Evolutionary conservation across 2,888 invertebrate species (phyloP).

Genomic region (Chloroclystis v-ata): DNA sequence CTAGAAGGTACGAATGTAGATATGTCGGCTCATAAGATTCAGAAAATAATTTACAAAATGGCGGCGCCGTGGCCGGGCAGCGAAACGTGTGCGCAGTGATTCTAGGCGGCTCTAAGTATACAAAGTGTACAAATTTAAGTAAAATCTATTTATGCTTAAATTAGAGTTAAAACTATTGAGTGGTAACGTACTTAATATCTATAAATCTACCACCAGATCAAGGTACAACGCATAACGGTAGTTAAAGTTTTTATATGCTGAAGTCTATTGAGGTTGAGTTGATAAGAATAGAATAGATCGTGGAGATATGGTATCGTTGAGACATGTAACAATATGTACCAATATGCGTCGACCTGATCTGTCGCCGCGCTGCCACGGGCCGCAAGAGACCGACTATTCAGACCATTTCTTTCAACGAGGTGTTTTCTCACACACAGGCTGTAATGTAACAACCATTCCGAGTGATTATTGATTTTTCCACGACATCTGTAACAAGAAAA

Average conservation of each 20-base stretch:
- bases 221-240: too few relatives aligned
- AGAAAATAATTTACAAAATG: constrained; percentile 14
- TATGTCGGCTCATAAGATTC: constrained; percentile 24
- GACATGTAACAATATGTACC: too few relatives aligned
- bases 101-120: constrained; percentile 24
- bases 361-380: constrained; percentile 25
- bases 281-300: too few relatives aligned
- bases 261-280: too few relatives aligned
- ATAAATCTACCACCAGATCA: constrained; percentile 10
- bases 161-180: constrained; percentile 20
- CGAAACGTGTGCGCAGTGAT: constrained; percentile 16
- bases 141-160: constrained; percentile 13
- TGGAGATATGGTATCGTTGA: too few relatives aligned
- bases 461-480: constrained; percentile 9
- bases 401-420: constrained; percentile 11
- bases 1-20: constrained; percentile 34
- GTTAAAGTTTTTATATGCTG: too few relatives aligned
- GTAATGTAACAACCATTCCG: not conserved
- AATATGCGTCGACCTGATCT: constrained; percentile 20
- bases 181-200: constrained; percentile 25
- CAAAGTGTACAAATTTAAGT: constrained; percentile 7
- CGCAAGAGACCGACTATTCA: constrained; percentile 14
- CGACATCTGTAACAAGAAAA: not conserved
- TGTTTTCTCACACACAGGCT: constrained; percentile 5
- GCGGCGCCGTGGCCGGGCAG: constrained; percentile 17